Conservation (phyloP, 2,797 vertebrate genomes). For the Chelonia mydas region DNA sequence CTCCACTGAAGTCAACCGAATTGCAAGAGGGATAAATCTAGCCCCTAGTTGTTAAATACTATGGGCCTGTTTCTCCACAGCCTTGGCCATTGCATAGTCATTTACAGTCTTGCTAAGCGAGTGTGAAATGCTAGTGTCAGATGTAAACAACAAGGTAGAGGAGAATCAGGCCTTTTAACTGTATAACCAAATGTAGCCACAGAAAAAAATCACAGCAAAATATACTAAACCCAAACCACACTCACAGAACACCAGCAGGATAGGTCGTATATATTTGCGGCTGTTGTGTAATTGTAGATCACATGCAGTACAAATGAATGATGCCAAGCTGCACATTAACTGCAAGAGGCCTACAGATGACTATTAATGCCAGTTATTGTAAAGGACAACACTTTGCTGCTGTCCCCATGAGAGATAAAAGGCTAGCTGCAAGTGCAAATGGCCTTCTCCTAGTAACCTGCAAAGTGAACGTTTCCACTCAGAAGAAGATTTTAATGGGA, state of each 20-base stretch:
- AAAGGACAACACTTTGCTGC: slow-evolving; percentile 11
- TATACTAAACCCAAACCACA: slow-evolving; percentile 66
- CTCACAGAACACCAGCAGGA: slow-evolving; percentile 54
- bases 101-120: not conserved
- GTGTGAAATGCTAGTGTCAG: slow-evolving; percentile 45
- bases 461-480: not conserved
- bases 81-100: not conserved
- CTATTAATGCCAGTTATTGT: slow-evolving; percentile 34
- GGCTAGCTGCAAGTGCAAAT: not conserved
- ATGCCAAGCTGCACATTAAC: slow-evolving; percentile 32
- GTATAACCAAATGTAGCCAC: slow-evolving; percentile 56
- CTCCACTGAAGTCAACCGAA: slow-evolving; percentile 30
- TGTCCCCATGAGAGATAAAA: slow-evolving; percentile 17
- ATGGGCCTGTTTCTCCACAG: not conserved
- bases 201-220: slow-evolving; percentile 62
- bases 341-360: slow-evolving; percentile 2
- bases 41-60: slow-evolving; percentile 47
- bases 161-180: slow-evolving; percentile 63
- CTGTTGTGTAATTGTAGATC: slow-evolving; percentile 48
- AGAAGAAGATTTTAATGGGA: not conserved
- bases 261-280: slow-evolving; percentile 46
- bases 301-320: slow-evolving; percentile 37
- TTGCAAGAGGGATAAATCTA: slow-evolving; percentile 31
- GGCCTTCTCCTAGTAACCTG: not conserved
- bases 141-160: slow-evolving; percentile 49